These are phyloP conservation scores for Origma solitaria DNA, from an alignment of 2,113 vertebrate genomes.

Conservation along the genomic window DNA sequence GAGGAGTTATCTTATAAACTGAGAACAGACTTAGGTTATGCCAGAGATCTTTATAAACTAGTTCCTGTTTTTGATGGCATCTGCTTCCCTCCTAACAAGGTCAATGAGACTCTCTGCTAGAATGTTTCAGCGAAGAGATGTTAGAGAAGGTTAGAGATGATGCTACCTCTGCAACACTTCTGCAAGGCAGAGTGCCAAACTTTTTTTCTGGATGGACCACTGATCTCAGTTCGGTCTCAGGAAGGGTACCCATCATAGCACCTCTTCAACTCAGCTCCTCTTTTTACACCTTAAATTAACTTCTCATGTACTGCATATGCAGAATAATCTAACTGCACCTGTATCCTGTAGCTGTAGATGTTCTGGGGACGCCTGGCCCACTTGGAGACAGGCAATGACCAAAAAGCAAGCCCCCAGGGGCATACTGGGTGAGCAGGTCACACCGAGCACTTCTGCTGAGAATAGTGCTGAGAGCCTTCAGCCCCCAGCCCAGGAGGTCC, in stretches of 20 bases:
- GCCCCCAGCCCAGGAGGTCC: not conserved
- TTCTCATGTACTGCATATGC: fast-evolving
- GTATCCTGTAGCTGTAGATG: not conserved
- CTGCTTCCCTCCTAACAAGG: not conserved
- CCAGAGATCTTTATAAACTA: not conserved
- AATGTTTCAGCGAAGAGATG: not conserved
- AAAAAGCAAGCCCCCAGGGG: not conserved
- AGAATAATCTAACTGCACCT: not conserved
- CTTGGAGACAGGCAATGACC: not conserved
- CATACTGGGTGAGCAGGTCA: not conserved
- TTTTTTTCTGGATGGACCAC: not conserved
- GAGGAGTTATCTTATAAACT: not conserved
- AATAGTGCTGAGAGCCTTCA: not conserved
- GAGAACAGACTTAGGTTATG: not conserved
- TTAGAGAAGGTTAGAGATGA: not conserved
- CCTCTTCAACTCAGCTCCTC: not conserved
- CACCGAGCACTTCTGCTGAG: not conserved
- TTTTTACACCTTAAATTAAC: not conserved
- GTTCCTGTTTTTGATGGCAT: not conserved
- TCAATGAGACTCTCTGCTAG: not conserved
- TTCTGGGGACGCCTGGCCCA: not conserved
- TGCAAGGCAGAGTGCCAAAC: not conserved
- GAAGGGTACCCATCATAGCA: not conserved
- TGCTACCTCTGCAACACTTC: not conserved
- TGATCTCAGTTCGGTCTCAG: not conserved